Evolutionary conservation across 2,888 invertebrate species (phyloP).

Genomic region (Netelia inedita): DNA sequence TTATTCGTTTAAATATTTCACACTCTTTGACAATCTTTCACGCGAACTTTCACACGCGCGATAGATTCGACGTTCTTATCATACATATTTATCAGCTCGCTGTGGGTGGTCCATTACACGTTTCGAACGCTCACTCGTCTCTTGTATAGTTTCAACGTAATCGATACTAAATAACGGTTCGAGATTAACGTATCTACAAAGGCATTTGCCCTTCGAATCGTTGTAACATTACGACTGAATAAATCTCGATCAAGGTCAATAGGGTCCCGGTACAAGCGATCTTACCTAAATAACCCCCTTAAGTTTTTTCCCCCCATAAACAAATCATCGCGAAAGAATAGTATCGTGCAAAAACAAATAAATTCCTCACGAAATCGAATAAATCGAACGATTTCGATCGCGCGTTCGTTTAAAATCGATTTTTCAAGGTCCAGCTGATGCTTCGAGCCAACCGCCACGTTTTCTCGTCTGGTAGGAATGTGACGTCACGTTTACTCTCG

Average conservation of each 20-base stretch:
- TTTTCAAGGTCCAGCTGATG: slow-evolving; percentile 72
- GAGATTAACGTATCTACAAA: not conserved
- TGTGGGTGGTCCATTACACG: slow-evolving; percentile 8
- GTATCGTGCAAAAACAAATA: too few species aligned
- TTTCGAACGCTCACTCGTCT: not conserved
- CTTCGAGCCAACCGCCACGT: slow-evolving; percentile 74
- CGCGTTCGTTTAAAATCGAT: slow-evolving; percentile 55
- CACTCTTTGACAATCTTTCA: too few species aligned
- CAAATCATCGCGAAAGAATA: too few species aligned
- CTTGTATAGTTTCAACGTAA: not conserved
- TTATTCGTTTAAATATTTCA: too few species aligned
- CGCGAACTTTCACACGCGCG: not conserved
- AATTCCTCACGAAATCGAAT: not conserved
- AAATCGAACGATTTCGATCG: slow-evolving; percentile 71
- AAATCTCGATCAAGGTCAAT: too few species aligned
- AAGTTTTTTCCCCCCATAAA: too few species aligned
- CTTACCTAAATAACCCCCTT: too few species aligned
- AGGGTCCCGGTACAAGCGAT: too few species aligned
- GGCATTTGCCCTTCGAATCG: too few species aligned
- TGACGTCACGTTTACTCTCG: slow-evolving; percentile 82
- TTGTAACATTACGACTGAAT: too few species aligned
- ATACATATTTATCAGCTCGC: not conserved
- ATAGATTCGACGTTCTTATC: not conserved
- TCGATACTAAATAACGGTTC: not conserved
- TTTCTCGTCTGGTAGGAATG: slow-evolving; percentile 48